These are phyloP conservation scores for Thysanoteuthis rhombus DNA, from an alignment of 2,888 invertebrate genomes.

Conservation along the genomic window DNA sequence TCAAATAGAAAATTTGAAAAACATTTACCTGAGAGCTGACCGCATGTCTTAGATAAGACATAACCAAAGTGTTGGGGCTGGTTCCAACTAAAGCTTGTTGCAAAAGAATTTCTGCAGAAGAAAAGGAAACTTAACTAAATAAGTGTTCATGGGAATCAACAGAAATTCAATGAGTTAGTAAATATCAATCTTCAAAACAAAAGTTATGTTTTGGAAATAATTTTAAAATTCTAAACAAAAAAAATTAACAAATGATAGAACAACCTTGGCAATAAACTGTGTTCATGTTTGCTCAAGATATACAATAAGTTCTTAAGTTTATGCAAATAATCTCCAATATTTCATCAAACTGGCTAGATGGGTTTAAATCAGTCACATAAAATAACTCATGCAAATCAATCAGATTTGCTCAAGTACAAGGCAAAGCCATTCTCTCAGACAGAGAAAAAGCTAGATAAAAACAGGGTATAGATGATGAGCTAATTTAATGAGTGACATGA, in stretches of 20 bases:
- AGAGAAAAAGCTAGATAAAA: too few species aligned
- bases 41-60: conserved; percentile 92
- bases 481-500: too few species aligned
- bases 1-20: not conserved
- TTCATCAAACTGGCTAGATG: too few species aligned
- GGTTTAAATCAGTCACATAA: too few species aligned
- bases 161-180: not conserved
- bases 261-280: too few species aligned
- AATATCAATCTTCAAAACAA: not conserved
- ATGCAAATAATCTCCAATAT: too few species aligned
- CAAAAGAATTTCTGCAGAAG: conserved; percentile 86
- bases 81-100: conserved; percentile 94
- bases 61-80: conserved; percentile 88
- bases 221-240: not conserved
- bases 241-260: not conserved
- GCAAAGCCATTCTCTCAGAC: too few species aligned
- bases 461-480: too few species aligned
- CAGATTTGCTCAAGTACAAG: too few species aligned
- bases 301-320: too few species aligned
- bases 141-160: not conserved
- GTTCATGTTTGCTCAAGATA: too few species aligned
- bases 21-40: conserved; percentile 72
- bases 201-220: not conserved
- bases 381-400: too few species aligned
- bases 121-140: conserved; percentile 66